Base-by-base conservation (phyloP, 2,888 invertebrate genomes). In the Gnatocerus cornutus region DNA sequence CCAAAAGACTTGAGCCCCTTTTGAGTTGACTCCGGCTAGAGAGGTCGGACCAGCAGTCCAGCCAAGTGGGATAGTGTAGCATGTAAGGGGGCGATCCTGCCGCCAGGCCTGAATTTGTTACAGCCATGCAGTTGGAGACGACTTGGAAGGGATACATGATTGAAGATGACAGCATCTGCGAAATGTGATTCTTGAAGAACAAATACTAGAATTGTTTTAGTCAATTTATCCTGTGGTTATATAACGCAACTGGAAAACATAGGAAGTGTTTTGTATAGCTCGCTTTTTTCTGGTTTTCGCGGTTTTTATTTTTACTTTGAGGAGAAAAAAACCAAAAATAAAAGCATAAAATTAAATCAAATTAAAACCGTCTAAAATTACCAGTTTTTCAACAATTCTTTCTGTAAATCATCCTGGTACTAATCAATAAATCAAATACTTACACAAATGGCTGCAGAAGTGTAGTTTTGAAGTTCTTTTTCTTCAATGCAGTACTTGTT, bases 81-180 rank as follows among this genome's bases (percentile, higher is more conserved):
- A 97, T 96, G 46, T 90, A 87, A 0, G 96, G 96, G 29, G 95
- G 94, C 69, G 90, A 89, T 14, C 96, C 96, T 53, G 96, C 96
- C 73, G 88, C 88, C 58, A 97, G 87, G 71, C 94, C 91, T 10
- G 92, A 92, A 69, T 94, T 92, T 69, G 92, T 92, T 7, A 97
- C 93, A 68, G 93, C 90, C 94, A 97, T 96, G 79, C 97, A 94
- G 68, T 95, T 94, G 8, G 95, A 93, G 0, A 97, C 96, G 68
- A 98, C 93, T 82, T 93, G 91, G 82, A 97, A 91, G 13, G 98
- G 98, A 85, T 99, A 98, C n/a, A 96, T 93, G 71, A 96, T 81
- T 64, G 95, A 92, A 71, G 93, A 90, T 68, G 94, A 93, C 58
- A 96, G 86, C 83, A 96, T 93, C 89, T 89, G 85, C 81, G 82